phyloP scores from a whole-genome alignment of 2,113 vertebrate genomes.

The Tenebrosternarchus preto region DNA sequence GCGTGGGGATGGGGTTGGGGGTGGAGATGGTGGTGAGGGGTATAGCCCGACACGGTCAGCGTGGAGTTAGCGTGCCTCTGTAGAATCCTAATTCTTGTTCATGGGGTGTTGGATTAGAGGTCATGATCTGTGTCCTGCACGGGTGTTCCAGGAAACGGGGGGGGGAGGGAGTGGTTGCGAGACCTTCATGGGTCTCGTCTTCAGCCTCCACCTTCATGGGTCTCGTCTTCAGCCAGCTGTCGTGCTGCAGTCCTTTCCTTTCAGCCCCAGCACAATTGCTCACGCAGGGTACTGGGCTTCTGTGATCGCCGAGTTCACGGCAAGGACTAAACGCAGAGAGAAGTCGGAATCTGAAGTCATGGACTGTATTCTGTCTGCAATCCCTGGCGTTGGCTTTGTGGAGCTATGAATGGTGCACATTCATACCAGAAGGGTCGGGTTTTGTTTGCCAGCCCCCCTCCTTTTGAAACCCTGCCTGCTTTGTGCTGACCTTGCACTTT shows the following conservation, averaged over 20 bases:
- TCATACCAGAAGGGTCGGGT: conserved; percentile 31
- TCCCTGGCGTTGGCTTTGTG: not conserved
- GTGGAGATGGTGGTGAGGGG: not conserved
- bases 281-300: no score
- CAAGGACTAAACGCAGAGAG: not conserved
- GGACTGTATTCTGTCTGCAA: not conserved
- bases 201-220: conserved; percentile 9
- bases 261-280: no score
- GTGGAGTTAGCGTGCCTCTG: conserved; percentile 25
- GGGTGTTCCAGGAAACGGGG: not conserved
- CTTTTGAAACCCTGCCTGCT: conserved; percentile 29
- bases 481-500: conserved; percentile 73
- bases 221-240: not conserved
- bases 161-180: conserved; percentile 15
- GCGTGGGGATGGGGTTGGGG: conserved; percentile 1
- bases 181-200: not conserved
- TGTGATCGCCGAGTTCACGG: not conserved
- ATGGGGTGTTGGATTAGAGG: conserved; percentile 31
- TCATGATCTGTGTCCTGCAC: conserved; percentile 34
- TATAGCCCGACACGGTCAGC: conserved; percentile 22
- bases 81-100: conserved; percentile 50
- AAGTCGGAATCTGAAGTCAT: conserved; percentile 6
- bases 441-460: conserved; percentile 19
- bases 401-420: conserved; percentile 2
- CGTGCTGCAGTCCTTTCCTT: no score